phyloP scores from a whole-genome alignment of 2,888 invertebrate genomes.

The Papilio gigon region DNA sequence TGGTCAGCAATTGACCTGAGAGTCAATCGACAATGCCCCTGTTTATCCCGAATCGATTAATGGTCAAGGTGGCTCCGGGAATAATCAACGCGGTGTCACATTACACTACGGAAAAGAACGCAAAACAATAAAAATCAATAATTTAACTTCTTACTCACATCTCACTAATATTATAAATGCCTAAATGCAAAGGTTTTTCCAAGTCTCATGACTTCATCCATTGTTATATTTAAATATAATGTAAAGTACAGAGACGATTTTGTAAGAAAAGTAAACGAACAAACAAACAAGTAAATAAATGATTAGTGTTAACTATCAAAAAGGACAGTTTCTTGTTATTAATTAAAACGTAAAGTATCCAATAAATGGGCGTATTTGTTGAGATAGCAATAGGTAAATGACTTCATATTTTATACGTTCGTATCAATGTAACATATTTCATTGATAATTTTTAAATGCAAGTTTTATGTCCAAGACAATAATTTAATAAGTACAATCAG shows the following conservation, averaged over 20 bases:
- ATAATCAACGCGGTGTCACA: constrained; percentile 28
- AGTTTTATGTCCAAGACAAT: not conserved
- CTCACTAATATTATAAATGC: not conserved
- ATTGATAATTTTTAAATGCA: not conserved
- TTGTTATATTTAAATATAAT: too few relatives aligned
- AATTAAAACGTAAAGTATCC: not conserved
- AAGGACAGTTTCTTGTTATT: not conserved
- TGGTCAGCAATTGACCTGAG: constrained; percentile 45
- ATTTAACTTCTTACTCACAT: not conserved
- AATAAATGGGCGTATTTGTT: not conserved
- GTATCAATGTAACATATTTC: not conserved
- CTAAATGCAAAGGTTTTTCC: too few relatives aligned
- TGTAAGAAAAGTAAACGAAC: not conserved
- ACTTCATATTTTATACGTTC: not conserved
- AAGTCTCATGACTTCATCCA: too few relatives aligned
- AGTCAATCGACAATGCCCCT: constrained; percentile 43
- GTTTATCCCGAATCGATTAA: constrained; percentile 52
- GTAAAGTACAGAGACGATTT: too few relatives aligned
- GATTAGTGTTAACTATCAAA: not conserved
- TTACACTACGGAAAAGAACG: not conserved
- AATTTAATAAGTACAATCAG: constrained; percentile 1
- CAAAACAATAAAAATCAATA: not conserved
- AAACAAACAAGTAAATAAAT: constrained; percentile 5
- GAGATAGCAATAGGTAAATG: not conserved
- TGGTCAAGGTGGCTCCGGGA: constrained; percentile 45